These are phyloP conservation scores for Notodonta dromedarius DNA, from an alignment of 2,888 invertebrate species.

Conservation along the genomic window DNA sequence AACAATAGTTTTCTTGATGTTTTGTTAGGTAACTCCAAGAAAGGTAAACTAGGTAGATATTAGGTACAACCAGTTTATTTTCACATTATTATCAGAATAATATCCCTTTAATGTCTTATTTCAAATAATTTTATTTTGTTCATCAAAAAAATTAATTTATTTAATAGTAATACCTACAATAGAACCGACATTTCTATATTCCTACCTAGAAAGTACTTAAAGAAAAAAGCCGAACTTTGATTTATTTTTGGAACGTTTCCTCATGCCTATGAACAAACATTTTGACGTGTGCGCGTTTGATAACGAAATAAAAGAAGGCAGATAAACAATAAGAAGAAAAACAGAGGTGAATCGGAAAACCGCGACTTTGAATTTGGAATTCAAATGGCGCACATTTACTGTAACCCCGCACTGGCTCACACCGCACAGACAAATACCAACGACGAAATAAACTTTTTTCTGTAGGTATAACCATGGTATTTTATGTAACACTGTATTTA, in stretches of 20 bases:
- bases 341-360: conserved; percentile 78
- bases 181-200: conserved; percentile 4
- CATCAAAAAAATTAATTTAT: background rate
- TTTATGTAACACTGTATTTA: too few relatives aligned
- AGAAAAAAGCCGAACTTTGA: conserved; percentile 13
- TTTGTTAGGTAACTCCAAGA: too few relatives aligned
- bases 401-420: conserved; percentile 44
- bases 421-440: conserved; percentile 30
- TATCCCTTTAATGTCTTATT: too few relatives aligned
- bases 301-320: conserved; percentile 76
- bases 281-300: conserved; percentile 51
- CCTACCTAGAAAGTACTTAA: background rate
- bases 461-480: too few relatives aligned
- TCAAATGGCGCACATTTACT: conserved; percentile 81
- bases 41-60: too few relatives aligned
- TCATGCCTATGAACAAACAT: conserved; percentile 69
- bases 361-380: conserved; percentile 78
- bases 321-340: conserved; percentile 80
- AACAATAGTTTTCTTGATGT: too few relatives aligned
- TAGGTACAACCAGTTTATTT: too few relatives aligned
- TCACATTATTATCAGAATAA: too few relatives aligned
- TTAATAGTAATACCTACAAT: background rate
- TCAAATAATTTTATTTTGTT: background rate
- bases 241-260: conserved; percentile 21
- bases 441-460: conserved; percentile 26